Evolutionary conservation across 2,113 vertebrate species (phyloP).

Genomic region (Pelecanoides urinatrix): DNA sequence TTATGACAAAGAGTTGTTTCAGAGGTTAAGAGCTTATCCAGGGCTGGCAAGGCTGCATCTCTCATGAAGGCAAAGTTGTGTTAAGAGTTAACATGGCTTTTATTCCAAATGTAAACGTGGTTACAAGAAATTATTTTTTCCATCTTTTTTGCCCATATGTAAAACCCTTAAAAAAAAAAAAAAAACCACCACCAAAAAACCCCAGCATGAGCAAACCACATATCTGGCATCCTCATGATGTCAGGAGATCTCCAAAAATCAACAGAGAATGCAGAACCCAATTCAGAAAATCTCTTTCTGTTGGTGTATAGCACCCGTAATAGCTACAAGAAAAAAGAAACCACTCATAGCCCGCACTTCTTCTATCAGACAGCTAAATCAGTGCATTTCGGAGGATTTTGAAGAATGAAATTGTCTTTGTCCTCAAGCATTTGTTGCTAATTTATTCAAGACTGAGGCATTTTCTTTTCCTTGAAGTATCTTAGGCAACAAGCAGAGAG

Average conservation of each 20-base stretch:
- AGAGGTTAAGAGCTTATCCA: constrained; percentile 22
- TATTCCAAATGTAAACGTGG: constrained; percentile 46
- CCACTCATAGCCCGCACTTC: neutral
- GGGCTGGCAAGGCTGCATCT: constrained; percentile 13
- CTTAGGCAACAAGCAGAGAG: neutral
- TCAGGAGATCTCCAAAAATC: constrained; percentile 51
- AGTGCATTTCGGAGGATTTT: neutral
- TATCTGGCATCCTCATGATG: constrained; percentile 53
- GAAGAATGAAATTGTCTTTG: neutral
- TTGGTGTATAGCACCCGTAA: neutral
- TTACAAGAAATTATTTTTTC: constrained; percentile 49
- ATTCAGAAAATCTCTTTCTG: neutral
- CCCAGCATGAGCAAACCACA: constrained; percentile 34
- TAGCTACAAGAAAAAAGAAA: neutral
- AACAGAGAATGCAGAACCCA: neutral
- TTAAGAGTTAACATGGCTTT: constrained; percentile 57
- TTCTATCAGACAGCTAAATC: neutral
- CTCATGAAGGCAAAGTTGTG: constrained; percentile 33
- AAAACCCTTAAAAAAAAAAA: neutral
- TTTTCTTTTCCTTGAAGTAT: neutral
- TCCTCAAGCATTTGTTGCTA: neutral
- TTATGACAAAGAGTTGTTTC: constrained; percentile 31
- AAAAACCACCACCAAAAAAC: neutral
- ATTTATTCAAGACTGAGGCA: neutral
- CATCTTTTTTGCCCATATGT: constrained; percentile 51